Base-by-base conservation (phyloP, 2,113 vertebrate genomes). In the Sceloporus tristichus region DNA sequence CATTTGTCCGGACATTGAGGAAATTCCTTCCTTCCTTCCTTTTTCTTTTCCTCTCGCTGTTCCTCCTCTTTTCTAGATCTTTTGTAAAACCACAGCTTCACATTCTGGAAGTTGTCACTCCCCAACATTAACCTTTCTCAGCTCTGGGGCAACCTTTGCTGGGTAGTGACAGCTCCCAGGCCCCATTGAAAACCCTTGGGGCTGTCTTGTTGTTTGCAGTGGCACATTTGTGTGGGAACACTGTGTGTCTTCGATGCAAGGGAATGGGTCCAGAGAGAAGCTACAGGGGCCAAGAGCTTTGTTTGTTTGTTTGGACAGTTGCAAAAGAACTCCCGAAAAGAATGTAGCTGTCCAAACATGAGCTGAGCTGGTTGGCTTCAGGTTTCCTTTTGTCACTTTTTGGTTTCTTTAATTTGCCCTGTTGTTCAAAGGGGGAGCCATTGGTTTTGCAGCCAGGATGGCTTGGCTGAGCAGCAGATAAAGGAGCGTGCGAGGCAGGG, bases 341-440 rank as follows among this genome's bases (percentile, higher is more conserved):
- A 88, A 93, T 89, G 86, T 90, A 86, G 90, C 90, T 91, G 88
- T 92, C 88, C 73, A 89, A 80, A 87, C 91, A 71, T 92, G 48
- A 23, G 91, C 4, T 89, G 88, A 90, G 91, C 34, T 81, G 27
- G 75, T 82, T 83, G 82, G 92, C 18, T 62, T 62, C 18, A 18
- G 59, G 59, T 62, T 62, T 62, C 18, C 59, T 18, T 62, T 18
- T 13, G 14, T 62, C 59, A 14, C 16, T 14, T 62, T 62, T 62
- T 92, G 90, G 92, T 89, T 94, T 93, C 93, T 91, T 91, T 93
- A 92, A 92, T 34, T 34, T 34, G 89, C 91, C 88, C 88, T 8
- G 18, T 93, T 94, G 92, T 89, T 92, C 38, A 19, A 42, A 27
- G 0, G 11, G 78, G 77, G 3, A 54, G 23, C 48, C 10, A 92